phyloP scores from a whole-genome alignment of 2,113 vertebrate genomes.

The Vombatus ursinus region DNA sequence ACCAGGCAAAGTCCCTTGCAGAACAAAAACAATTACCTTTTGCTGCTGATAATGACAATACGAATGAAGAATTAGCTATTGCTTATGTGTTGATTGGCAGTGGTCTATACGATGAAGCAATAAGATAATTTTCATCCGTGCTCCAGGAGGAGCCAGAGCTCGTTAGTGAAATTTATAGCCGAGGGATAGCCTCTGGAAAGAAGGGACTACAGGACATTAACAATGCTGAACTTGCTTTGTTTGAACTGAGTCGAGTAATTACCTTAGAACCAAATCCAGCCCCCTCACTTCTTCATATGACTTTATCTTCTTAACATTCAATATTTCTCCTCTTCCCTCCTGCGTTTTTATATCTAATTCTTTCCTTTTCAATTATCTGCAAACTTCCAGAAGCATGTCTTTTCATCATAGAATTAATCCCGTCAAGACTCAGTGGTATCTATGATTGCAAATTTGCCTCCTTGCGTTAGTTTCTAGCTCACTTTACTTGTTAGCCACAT shows the following conservation, averaged over 20 bases:
- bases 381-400: background rate
- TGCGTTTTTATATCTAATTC: background rate
- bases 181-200: too few relatives aligned
- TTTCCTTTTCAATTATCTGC: background rate
- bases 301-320: background rate
- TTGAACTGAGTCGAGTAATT: conserved; percentile 95
- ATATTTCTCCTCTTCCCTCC: background rate
- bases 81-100: conserved; percentile 96
- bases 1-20: conserved; percentile 93
- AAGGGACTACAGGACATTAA: conserved; percentile 90
- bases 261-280: conserved; percentile 88
- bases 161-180: too few relatives aligned
- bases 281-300: background rate
- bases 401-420: background rate
- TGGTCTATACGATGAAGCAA: conserved; percentile 96
- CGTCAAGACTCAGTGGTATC: background rate
- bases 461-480: background rate
- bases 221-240: conserved; percentile 95
- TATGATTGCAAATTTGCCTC: background rate
- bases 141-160: conserved; percentile 85
- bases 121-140: conserved; percentile 95
- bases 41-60: conserved; percentile 91
- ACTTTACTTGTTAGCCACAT: background rate
- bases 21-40: conserved; percentile 97
- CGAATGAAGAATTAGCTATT: conserved; percentile 97